Evolutionary conservation across 2,888 invertebrate species (phyloP).

Genomic region (Crossocerus cetratus): DNA sequence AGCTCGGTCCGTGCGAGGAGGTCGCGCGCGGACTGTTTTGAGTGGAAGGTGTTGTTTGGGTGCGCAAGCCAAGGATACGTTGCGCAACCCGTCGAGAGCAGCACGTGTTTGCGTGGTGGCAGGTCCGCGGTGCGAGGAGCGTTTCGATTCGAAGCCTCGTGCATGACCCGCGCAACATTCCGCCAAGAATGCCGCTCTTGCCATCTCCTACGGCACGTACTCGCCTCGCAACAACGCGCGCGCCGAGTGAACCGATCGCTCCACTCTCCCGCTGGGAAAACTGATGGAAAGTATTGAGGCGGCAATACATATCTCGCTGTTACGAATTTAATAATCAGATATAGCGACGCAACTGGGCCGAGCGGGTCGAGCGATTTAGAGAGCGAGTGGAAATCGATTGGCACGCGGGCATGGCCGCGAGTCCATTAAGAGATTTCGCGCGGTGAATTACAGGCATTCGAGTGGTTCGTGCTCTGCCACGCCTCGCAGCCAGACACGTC

Average conservation of each 20-base stretch:
- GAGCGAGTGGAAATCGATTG: background rate
- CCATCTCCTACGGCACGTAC: constrained; percentile 24
- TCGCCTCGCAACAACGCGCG: background rate
- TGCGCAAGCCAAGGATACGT: background rate
- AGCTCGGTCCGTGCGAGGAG: no score
- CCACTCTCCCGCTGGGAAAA: background rate
- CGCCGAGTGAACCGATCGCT: background rate
- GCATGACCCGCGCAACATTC: constrained; percentile 57
- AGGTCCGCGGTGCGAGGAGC: constrained; percentile 14
- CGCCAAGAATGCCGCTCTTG: constrained; percentile 32
- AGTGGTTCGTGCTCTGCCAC: constrained; percentile 7
- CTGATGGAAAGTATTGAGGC: background rate
- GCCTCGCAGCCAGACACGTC: constrained; percentile 2
- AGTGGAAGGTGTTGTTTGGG: no score
- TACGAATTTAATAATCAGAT: background rate
- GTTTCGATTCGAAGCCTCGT: constrained; percentile 52
- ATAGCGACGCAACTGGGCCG: background rate
- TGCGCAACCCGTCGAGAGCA: background rate
- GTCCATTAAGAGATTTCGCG: constrained; percentile 1
- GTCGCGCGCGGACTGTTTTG: no score
- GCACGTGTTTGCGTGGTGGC: no score
- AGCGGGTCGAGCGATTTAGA: background rate
- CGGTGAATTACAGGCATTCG: constrained; percentile 27
- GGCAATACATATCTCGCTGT: background rate
- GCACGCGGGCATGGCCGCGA: background rate